A percentile compares a stretch with the other conserved stretches of the same genome.
phyloP scores from a whole-genome alignment of 1,140 invertebrate species.

The Nasonia longicornis region DNA sequence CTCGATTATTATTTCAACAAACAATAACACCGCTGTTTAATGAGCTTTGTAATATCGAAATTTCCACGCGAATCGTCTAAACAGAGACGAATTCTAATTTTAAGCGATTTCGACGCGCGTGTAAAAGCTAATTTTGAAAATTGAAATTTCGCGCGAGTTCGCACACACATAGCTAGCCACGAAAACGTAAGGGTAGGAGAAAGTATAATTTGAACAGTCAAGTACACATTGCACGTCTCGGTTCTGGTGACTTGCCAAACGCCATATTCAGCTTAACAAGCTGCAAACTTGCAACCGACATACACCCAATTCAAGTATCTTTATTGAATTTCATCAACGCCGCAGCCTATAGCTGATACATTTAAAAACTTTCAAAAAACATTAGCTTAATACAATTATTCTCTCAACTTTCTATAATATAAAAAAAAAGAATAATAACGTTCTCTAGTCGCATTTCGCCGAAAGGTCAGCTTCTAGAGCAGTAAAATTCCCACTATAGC shows the following conservation, averaged over 20 bases:
- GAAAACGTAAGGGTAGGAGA: background rate
- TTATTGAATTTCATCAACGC: background rate
- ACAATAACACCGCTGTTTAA: too few species aligned
- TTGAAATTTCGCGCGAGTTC: background rate
- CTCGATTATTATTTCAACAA: too few species aligned
- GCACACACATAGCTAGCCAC: too few species aligned
- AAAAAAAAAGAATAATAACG: background rate
- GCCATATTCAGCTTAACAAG: slow-evolving; percentile 1
- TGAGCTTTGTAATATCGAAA: too few species aligned
- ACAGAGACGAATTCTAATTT: too few species aligned
- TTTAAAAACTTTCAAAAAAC: too few species aligned
- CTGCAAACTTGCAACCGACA: background rate
- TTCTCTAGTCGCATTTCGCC: background rate
- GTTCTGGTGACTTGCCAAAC: slow-evolving; percentile 10
- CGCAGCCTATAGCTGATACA: background rate
- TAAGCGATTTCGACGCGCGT: too few species aligned
- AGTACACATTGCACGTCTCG: background rate
- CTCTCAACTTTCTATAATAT: too few species aligned
- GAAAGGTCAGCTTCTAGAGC: too few species aligned
- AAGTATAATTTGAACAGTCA: slow-evolving; percentile 17
- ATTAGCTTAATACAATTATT: too few species aligned
- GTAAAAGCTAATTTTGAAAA: background rate
- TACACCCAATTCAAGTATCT: background rate
- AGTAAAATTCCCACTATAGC: too few species aligned
- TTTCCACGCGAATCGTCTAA: too few species aligned